A percentile compares a stretch with the other conserved stretches of the same genome.
These are phyloP conservation scores for Zootoca vivipara DNA, from an alignment of 2,113 vertebrate genomes.

Conservation along the genomic window DNA sequence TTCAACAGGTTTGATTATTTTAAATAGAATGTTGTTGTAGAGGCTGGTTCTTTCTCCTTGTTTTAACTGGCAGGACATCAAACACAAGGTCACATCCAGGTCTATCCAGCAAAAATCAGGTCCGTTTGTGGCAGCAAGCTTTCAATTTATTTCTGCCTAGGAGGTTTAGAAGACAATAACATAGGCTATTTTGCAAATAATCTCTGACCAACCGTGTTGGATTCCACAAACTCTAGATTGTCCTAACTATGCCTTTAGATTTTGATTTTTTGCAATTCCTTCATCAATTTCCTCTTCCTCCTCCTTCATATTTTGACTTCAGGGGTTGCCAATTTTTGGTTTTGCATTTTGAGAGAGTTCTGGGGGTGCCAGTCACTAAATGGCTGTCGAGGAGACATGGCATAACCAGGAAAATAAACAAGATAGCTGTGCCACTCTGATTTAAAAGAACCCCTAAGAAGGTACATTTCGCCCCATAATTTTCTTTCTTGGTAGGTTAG, in stretches of 20 bases:
- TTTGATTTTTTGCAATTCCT: not conserved
- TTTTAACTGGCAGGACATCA: conserved; percentile 12
- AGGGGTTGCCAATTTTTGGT: too few species aligned
- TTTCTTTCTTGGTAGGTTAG: too few species aligned
- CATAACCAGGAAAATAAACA: too few species aligned
- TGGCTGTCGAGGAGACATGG: too few species aligned
- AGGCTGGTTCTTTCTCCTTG: not conserved
- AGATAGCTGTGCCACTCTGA: too few species aligned
- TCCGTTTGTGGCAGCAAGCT: not conserved
- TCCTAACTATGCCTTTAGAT: not conserved
- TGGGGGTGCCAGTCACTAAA: too few species aligned
- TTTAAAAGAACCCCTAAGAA: too few species aligned
- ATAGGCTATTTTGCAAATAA: not conserved
- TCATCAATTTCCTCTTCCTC: too few species aligned
- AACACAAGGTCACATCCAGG: not conserved
- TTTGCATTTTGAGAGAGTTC: too few species aligned
- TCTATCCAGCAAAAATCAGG: not conserved
- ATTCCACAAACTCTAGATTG: not conserved
- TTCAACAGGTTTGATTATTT: conserved; percentile 10
- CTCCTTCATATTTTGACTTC: too few species aligned
- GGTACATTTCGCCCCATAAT: too few species aligned
- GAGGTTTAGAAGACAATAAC: not conserved
- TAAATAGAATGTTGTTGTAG: conserved; percentile 7
- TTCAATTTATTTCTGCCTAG: conserved; percentile 18
- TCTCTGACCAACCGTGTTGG: not conserved